These are phyloP conservation scores for Dromiciops gliroides DNA, from an alignment of 2,113 vertebrate species.

Conservation along the genomic window DNA sequence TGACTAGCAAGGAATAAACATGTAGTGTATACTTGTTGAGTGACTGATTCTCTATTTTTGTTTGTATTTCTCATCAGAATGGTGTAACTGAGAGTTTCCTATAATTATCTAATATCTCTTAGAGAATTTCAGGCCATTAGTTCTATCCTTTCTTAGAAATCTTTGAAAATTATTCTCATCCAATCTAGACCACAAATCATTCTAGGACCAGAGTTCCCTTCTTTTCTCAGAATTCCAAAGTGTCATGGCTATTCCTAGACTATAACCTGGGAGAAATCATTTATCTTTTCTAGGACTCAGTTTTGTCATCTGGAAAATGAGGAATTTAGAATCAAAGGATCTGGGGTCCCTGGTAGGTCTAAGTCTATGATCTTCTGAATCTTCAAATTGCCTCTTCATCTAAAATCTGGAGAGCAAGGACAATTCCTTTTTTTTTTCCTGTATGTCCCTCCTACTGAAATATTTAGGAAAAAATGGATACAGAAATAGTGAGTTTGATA, in stretches of 20 bases:
- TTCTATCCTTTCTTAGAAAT: not conserved
- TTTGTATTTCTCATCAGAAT: not conserved
- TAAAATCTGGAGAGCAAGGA: not conserved
- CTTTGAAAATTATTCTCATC: not conserved
- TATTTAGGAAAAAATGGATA: not conserved
- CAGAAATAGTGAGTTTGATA: not conserved
- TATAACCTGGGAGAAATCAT: not conserved
- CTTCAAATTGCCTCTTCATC: not conserved
- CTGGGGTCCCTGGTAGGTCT: not conserved
- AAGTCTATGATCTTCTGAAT: not conserved
- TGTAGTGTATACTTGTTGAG: not conserved
- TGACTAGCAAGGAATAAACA: not conserved
- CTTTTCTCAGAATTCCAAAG: not conserved
- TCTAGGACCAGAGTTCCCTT: not conserved
- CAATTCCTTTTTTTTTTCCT: too few species aligned
- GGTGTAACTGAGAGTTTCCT: not conserved
- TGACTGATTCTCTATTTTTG: not conserved
- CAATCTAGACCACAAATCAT: not conserved
- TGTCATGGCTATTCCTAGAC: not conserved
- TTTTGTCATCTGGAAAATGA: not conserved
- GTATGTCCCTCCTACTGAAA: not conserved
- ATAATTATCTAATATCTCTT: not conserved
- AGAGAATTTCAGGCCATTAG: not conserved
- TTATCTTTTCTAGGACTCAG: not conserved
- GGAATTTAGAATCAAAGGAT: not conserved